Conservation (phyloP, 2,797 vertebrate species). For the Arctocebus calabarensis region DNA sequence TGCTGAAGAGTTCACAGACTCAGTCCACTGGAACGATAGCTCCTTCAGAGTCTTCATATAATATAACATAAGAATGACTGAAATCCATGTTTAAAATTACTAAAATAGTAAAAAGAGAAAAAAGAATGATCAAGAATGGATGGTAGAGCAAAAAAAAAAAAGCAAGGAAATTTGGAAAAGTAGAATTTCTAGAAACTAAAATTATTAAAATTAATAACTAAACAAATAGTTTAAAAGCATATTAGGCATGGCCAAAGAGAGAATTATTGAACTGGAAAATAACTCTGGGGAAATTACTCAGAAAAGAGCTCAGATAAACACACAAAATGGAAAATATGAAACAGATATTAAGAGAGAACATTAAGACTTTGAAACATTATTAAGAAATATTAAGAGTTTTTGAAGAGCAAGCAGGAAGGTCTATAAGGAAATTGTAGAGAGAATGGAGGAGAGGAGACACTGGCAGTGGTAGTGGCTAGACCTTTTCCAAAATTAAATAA, state of each 20-base stretch:
- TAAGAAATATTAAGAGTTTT: neutral
- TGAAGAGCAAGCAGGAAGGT: neutral
- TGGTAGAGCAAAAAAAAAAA: neutral
- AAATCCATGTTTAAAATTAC: neutral
- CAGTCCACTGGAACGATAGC: neutral
- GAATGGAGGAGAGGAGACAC: neutral
- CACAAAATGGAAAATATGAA: conserved; percentile 11
- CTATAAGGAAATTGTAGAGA: neutral
- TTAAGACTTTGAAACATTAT: neutral
- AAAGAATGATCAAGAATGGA: neutral
- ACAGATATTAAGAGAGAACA: neutral
- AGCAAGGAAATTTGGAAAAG: neutral
- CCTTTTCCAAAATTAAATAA: neutral
- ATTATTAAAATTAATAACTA: conserved; percentile 28
- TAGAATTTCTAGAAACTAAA: conserved; percentile 53
- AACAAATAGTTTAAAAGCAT: neutral
- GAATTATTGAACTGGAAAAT: conserved; percentile 31
- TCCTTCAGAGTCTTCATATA: neutral
- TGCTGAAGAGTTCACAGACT: neutral
- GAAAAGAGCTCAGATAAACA: neutral
- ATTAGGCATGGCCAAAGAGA: conserved; percentile 14
- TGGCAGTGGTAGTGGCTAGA: neutral
- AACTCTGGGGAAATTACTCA: neutral
- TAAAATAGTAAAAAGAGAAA: conserved; percentile 3
- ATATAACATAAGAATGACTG: conserved; percentile 1